Conservation (phyloP, 92 coral and sea anemone species). For the Ricordea florida region DNA sequence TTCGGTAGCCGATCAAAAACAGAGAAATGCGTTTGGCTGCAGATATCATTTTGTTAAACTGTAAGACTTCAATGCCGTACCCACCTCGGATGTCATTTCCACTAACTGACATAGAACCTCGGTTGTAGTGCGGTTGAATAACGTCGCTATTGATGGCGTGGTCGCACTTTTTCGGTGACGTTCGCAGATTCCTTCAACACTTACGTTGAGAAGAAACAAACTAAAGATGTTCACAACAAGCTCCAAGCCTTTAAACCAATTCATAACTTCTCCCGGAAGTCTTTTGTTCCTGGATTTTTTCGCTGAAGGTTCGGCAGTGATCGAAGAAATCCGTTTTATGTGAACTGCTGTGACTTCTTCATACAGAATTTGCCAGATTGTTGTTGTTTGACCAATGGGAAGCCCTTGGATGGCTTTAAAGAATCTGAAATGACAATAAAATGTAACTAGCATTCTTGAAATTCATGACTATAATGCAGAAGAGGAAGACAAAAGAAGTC, state of each 20-base stretch:
- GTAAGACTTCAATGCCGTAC: constrained; percentile 7
- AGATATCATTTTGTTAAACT: too few species aligned
- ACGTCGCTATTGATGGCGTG: constrained; percentile 7
- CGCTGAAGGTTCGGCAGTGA: neutral
- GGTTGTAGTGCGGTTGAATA: neutral
- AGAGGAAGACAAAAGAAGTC: too few species aligned
- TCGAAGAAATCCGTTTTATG: neutral
- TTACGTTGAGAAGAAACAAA: constrained; percentile 52
- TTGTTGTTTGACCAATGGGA: constrained; percentile 53
- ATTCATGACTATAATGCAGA: too few species aligned
- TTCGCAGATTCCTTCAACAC: constrained; percentile 72
- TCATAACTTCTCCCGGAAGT: neutral
- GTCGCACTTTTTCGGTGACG: constrained; percentile 49
- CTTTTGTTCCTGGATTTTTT: neutral
- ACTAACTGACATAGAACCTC: constrained; percentile 40
- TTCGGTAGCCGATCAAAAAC: too few species aligned
- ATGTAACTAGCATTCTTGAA: too few species aligned
- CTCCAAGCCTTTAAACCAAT: constrained; percentile 16
- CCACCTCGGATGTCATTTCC: neutral
- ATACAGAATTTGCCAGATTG: constrained; percentile 49
- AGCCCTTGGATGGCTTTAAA: constrained; percentile 35
- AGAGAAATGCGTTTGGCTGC: too few species aligned
- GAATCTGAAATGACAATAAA: constrained; percentile 9
- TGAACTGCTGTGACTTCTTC: constrained; percentile 36
- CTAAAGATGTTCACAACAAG: constrained; percentile 44